Base-by-base conservation (phyloP, 2,797 vertebrate species). In the Rhodeus uyekii region DNA sequence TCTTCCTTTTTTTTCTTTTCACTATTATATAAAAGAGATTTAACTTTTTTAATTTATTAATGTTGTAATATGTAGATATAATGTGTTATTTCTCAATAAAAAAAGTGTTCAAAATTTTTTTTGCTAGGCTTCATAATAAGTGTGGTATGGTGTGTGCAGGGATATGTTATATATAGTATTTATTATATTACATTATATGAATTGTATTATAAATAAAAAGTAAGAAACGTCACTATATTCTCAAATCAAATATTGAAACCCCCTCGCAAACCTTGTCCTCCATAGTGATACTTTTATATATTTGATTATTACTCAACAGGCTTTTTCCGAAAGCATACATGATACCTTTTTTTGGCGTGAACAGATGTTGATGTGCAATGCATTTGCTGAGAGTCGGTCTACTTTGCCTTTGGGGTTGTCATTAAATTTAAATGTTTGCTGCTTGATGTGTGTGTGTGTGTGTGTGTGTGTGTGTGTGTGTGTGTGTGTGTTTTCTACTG, bases 401-500 rank as follows among this genome's bases (percentile, higher is more conserved):
- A 29, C 9, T 60, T 61, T 58, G 10, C 22, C 19, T 69, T 18
- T 55, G 24, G 50, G 36, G 3, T 10, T 55, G 24, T 68, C 10
- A 19, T 68, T 68, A 2, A 44, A 42, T 44, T 24, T 1, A n/a
- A 73, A n/a, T 13, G 38, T 46, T 48, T 58, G 42, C 38, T 81
- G 42, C 63, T 74, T 72, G 34, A 38, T 80, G 34, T 65, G 19
- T 48, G 42, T 71, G 53, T 61, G 60, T 76, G 22, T 27, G 55
- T 83, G 78, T 72, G 46, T 80, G 38, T 72, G 44, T 55, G 24
- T 76, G n/a, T 48, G 6, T 50, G 48, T 3, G 32, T 32, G 4
- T 55, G 55, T 58, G 13, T 7, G 55, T 58, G 75, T 81, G 50
- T 65, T 72, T 82, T 76, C 67, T 44, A 24, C 24, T 22, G 34